These are phyloP conservation scores for Phortica okadai DNA, from an alignment of 2,888 invertebrate genomes.

Conservation along the genomic window DNA sequence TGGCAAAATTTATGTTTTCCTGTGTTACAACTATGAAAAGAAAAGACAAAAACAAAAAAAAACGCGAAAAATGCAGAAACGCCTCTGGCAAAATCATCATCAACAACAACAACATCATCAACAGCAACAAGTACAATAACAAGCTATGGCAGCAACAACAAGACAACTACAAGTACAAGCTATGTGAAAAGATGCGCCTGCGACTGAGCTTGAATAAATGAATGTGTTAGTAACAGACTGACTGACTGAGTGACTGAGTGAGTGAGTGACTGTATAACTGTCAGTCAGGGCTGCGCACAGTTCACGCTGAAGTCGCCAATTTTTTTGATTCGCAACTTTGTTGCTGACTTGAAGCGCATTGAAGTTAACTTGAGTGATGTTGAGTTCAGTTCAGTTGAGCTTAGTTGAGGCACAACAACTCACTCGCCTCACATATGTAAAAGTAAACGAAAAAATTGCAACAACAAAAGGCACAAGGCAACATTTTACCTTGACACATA, in stretches of 20 bases:
- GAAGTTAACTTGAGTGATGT: too few relatives aligned
- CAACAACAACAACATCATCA: conserved; percentile 25
- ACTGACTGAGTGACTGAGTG: conserved; percentile 6
- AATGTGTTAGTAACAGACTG: conserved; percentile 15
- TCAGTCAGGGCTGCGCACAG: conserved; percentile 8
- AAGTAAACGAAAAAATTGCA: not conserved
- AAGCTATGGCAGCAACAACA: conserved; percentile 37
- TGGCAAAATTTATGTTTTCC: conserved; percentile 25
- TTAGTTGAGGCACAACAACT: not conserved
- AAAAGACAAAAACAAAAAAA: conserved; percentile 41
- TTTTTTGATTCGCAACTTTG: not conserved
- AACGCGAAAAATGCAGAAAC: conserved; percentile 53
- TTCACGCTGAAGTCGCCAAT: not conserved
- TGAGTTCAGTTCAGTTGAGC: too few relatives aligned
- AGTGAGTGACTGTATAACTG: conserved; percentile 21
- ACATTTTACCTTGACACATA: conserved; percentile 66
- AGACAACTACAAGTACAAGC: too few relatives aligned
- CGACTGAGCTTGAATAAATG: not conserved
- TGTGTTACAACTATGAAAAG: conserved; percentile 29
- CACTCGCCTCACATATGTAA: not conserved
- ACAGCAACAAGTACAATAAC: conserved; percentile 40
- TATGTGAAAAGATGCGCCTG: conserved; percentile 47
- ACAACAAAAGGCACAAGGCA: conserved; percentile 33
- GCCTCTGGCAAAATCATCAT: conserved; percentile 50
- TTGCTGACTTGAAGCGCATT: conserved; percentile 2